Conservation (phyloP, 92 coral and sea anemone species). For the Plumapathes pennacea region DNA sequence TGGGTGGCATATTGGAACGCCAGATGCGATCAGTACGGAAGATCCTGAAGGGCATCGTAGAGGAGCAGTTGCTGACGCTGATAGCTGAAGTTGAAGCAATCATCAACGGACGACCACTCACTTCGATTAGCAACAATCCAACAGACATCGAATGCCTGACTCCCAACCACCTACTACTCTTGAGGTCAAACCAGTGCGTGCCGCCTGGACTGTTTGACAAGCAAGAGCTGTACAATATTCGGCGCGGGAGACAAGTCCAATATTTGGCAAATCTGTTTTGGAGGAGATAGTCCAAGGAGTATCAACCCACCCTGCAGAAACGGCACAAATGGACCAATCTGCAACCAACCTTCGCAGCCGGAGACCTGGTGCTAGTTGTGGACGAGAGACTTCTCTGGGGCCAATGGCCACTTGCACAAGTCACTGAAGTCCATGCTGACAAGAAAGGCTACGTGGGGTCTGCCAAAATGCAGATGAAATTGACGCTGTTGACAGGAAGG, state of each 20-base stretch:
- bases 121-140: conserved; percentile 41
- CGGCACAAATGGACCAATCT: not conserved
- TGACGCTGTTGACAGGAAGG: too few species aligned
- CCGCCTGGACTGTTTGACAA: conserved; percentile 7
- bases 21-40: conserved; percentile 42
- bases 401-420: too few species aligned
- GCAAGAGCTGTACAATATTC: conserved; percentile 19
- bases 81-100: conserved; percentile 49
- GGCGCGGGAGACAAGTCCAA: conserved; percentile 20
- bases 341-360: not conserved
- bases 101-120: conserved; percentile 43
- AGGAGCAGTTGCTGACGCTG: conserved; percentile 51
- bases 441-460: too few species aligned
- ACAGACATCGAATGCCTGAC: conserved; percentile 39
- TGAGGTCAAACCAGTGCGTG: conserved; percentile 32
- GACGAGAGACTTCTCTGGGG: too few species aligned
- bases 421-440: too few species aligned
- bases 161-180: conserved; percentile 56
- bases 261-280: conserved; percentile 7
- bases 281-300: conserved; percentile 19
- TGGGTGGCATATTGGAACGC: conserved; percentile 37
- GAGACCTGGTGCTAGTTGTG: not conserved
- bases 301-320: not conserved
- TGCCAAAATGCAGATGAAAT: too few species aligned
- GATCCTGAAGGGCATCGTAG: conserved; percentile 27